Evolutionary conservation across 2,888 invertebrate species (phyloP), one percentile per base, ranked within the genome.

Genomic region (Cabera pusaria): DNA sequence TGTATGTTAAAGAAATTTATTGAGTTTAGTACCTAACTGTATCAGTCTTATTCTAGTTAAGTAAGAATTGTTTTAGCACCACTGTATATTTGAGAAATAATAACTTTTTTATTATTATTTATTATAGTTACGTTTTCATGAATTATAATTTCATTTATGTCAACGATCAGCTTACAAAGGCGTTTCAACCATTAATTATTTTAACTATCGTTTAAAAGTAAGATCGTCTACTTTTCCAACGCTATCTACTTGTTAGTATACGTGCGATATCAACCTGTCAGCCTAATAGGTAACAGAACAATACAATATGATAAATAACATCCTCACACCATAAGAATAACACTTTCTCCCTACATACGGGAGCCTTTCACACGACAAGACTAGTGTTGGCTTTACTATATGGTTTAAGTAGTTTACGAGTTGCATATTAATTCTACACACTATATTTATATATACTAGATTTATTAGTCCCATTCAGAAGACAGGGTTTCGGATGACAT

Each of bases 341-440:
- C 23, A 49, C 47, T 52, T 52, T 52, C 49, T 36, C 49, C 41
- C 38, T 44, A 41, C 38, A 45, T 52, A 49, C 17, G 47, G 49
- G 27, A 31, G 37, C 42, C 47, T 47, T 45, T 43, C 52, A 45
- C 44, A 45, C 42, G 28, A 23, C 27, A 28, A 16, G 35, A 12
- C 48, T 33, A 26, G 34, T 39, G 39, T 44, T 35, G 23, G 22
- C n/a, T 29, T 29, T 33, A 41, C 36, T 40, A 14, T n/a, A n/a
- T 14, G 14, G 14, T 14, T 14, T 3, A 14, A 44, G 31, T n/a
- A 36, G 21, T 17, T 36, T 28, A 14, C 20, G 28, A 25, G 28
- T 5, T 45, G 49, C 37, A 52, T 52, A 47, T 41, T 52, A 46
- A 52, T 33, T 39, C 39, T 23, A 35, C 26, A 8, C 25, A 28